Percentiles rank a stretch among this genome's conserved stretches.
Evolutionary conservation across 2,797 vertebrate genomes (phyloP).

Genomic region (Salmo trutta): DNA sequence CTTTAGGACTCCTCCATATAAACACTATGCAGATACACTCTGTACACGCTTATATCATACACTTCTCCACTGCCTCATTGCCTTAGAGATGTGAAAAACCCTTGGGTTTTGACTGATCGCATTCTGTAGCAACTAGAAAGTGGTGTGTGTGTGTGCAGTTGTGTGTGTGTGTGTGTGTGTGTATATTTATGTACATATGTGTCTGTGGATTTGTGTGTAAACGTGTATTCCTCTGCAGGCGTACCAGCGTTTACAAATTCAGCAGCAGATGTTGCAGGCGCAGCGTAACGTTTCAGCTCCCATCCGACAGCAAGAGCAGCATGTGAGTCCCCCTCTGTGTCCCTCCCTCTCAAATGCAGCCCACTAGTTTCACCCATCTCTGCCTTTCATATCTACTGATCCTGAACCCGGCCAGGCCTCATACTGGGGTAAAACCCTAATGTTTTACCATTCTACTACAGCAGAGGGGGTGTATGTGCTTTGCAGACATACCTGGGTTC

Average conservation of each 20-base stretch:
- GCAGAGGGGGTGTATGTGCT: too few relatives aligned
- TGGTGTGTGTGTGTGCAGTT: background rate
- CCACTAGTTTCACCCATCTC: background rate
- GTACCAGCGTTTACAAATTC: slow-evolving; percentile 99
- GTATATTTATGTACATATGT: background rate
- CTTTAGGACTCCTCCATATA: background rate
- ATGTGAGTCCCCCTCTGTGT: slow-evolving; percentile 79
- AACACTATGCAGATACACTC: background rate
- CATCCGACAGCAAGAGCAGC: slow-evolving; percentile 99
- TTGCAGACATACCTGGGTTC: too few relatives aligned
- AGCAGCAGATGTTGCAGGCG: slow-evolving; percentile 95
- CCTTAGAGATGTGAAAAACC: too few relatives aligned
- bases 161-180: background rate
- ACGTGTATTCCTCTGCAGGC: slow-evolving; percentile 73
- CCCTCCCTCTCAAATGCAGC: background rate
- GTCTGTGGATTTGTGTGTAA: background rate
- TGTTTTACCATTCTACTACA: too few relatives aligned
- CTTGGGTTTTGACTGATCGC: too few relatives aligned
- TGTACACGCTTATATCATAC: background rate
- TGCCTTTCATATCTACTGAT: background rate
- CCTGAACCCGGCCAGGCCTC: too few relatives aligned
- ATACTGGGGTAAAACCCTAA: too few relatives aligned
- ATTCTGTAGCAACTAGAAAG: background rate
- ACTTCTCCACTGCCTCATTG: too few relatives aligned
- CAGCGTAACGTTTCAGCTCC: slow-evolving; percentile 98